phyloP scores from a whole-genome alignment of 1,140 invertebrate species.

The Ruditapes philippinarum region DNA sequence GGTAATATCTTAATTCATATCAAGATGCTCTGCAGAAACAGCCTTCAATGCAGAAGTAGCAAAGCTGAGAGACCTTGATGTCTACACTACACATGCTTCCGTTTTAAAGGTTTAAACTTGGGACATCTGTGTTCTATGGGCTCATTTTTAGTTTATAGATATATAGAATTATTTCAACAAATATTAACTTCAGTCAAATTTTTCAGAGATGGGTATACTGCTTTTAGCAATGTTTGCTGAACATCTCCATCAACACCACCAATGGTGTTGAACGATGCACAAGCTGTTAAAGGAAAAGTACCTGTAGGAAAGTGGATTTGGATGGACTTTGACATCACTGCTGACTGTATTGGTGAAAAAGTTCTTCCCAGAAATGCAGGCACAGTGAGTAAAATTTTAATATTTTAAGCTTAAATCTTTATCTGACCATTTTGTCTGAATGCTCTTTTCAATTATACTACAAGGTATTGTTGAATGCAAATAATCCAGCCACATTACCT shows the following conservation, averaged over 20 bases:
- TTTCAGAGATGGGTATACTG: constrained; percentile 31
- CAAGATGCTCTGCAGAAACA: too few relatives aligned
- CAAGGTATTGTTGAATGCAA: not conserved
- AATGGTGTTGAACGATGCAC: constrained; percentile 19
- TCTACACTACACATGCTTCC: too few relatives aligned
- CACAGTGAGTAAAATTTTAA: not conserved
- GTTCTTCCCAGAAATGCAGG: constrained; percentile 12
- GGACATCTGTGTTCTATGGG: too few relatives aligned
- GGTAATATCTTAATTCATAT: too few relatives aligned
- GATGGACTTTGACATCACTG: constrained; percentile 13
- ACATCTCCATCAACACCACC: constrained; percentile 7
- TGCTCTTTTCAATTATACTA: not conserved
- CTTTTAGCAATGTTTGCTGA: not conserved
- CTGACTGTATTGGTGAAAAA: not conserved
- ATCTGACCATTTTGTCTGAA: not conserved
- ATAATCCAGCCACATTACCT: not conserved
- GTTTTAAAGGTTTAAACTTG: too few relatives aligned
- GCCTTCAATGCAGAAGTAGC: too few relatives aligned
- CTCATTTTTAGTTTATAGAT: too few relatives aligned
- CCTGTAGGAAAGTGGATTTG: constrained; percentile 23
- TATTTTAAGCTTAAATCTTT: not conserved
- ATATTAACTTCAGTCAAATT: too few relatives aligned
- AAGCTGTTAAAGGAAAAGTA: constrained; percentile 1
- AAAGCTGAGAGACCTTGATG: too few relatives aligned
- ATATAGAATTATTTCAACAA: too few relatives aligned